Evolutionary conservation across 1,140 invertebrate species (phyloP), one percentile per base, ranked within the genome.

Genomic region (Nasonia longicornis): DNA sequence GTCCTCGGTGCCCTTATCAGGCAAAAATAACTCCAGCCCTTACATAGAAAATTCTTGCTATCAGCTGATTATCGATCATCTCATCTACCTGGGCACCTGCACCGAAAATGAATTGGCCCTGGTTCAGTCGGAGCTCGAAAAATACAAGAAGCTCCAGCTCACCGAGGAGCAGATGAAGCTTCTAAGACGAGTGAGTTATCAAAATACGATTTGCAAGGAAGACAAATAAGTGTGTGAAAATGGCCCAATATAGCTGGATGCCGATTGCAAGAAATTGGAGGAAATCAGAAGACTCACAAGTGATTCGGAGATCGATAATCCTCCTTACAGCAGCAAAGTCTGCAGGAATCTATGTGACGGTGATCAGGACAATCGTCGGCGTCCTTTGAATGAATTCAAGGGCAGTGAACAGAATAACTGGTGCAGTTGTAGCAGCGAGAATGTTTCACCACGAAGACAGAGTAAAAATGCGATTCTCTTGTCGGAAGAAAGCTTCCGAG

Each of bases 101-200:
- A 80, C 84, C 1, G 86, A 88, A 77, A 83, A 84, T 38, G 85
- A 89, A 79, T 80, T 89, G n/a, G 83, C 67, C 7, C 16, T 63
- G 0, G 72, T 80, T 11, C 80, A 83, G 67, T 79, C 35, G 6
- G 86, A 89, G 64, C 72, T 89, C 3, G 72, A 84, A 29, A 85
- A 83, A 35, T 89, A 88, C 71, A 88, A 86, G 80, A 75, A 75
- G 14, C 82, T 89, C 8, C 77, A 83, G 42, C 83, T 89, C 8
- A 88, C 85, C 4, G 42, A 83, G 2, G 84, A 87, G 45, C 88
- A 89, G 77, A 42, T 85, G 74, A 64, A 84, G 52, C 70, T 86
- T 42, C 75, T 89, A 48, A 14, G 76, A 69, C 14, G 26, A 20
- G 81, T 82, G 64, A 82, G 76, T 67, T 58, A 58, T 20, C 12